These are phyloP conservation scores for Acanthopleura granulata DNA, from an alignment of 2,888 invertebrate species.

Conservation along the genomic window DNA sequence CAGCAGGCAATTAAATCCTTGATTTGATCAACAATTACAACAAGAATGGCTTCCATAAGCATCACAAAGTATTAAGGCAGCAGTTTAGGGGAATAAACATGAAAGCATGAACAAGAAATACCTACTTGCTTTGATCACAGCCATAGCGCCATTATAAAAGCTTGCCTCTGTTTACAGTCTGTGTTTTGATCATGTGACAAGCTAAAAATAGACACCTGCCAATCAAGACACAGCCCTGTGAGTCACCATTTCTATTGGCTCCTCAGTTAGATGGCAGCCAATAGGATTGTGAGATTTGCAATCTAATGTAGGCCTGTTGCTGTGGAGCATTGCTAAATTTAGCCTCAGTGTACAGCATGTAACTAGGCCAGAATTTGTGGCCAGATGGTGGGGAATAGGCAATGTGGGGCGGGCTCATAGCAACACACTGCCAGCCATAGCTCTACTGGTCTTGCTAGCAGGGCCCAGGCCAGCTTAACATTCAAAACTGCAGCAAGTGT, in stretches of 20 bases:
- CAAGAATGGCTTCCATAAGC: no score
- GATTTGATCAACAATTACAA: no score
- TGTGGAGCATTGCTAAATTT: constrained; percentile 50
- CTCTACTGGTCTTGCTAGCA: not conserved
- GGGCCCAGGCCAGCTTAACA: not conserved
- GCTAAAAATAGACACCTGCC: constrained; percentile 22
- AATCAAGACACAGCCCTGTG: constrained; percentile 18
- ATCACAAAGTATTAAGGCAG: not conserved
- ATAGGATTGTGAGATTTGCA: constrained; percentile 29
- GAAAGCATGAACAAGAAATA: constrained; percentile 14
- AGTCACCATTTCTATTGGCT: constrained; percentile 11
- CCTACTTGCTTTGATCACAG: constrained; percentile 18
- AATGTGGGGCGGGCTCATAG: constrained; percentile 6
- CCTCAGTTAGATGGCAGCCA: constrained; percentile 32
- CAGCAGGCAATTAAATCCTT: no score
- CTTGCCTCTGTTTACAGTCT: constrained; percentile 27
- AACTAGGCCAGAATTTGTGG: constrained; percentile 20
- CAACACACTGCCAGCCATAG: constrained; percentile 17
- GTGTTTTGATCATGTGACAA: constrained; percentile 62
- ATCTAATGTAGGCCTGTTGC: constrained; percentile 42
- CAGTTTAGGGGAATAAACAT: not conserved
- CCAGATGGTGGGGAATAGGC: constrained; percentile 16
- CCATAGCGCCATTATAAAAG: constrained; percentile 18
- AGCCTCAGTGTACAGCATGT: constrained; percentile 29
- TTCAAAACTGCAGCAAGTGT: no score